phyloP scores from a whole-genome alignment of 2,888 invertebrate species.

The Globia sparganii region DNA sequence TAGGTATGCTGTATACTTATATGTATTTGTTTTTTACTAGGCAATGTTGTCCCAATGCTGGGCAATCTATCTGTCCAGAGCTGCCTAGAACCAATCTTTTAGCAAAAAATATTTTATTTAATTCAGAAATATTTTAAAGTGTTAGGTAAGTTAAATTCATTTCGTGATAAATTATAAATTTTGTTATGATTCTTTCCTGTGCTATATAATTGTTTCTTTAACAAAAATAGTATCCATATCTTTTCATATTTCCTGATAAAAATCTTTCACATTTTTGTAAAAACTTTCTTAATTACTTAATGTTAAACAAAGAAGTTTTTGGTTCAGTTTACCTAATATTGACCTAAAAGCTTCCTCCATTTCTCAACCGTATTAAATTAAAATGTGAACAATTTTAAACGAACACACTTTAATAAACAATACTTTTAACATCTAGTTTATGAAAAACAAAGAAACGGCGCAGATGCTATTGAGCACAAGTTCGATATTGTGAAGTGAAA shows the following conservation, averaged over 20 bases:
- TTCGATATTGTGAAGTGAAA: constrained; percentile 67
- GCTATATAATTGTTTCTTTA: neutral
- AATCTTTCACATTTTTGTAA: neutral
- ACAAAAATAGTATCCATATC: neutral
- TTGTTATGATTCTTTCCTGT: neutral
- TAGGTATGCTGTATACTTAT: neutral
- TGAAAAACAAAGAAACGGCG: constrained; percentile 65
- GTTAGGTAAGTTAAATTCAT: neutral
- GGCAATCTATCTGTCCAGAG: neutral
- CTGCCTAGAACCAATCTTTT: neutral
- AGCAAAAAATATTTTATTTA: neutral
- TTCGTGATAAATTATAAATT: neutral
- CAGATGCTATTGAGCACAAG: constrained; percentile 73
- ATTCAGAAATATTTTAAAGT: neutral
- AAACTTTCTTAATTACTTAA: neutral
- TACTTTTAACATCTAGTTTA: constrained; percentile 49
- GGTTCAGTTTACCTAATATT: neutral
- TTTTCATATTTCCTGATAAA: too few relatives aligned
- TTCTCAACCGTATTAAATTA: constrained; percentile 24
- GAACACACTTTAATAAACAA: constrained; percentile 23
- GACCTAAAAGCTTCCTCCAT: constrained; percentile 8
- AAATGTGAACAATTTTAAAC: constrained; percentile 33
- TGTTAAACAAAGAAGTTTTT: neutral
- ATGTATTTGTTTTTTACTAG: neutral
- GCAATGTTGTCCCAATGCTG: neutral